Evolutionary conservation across 2,113 vertebrate genomes (phyloP).

Genomic region (Pteropus alecto): DNA sequence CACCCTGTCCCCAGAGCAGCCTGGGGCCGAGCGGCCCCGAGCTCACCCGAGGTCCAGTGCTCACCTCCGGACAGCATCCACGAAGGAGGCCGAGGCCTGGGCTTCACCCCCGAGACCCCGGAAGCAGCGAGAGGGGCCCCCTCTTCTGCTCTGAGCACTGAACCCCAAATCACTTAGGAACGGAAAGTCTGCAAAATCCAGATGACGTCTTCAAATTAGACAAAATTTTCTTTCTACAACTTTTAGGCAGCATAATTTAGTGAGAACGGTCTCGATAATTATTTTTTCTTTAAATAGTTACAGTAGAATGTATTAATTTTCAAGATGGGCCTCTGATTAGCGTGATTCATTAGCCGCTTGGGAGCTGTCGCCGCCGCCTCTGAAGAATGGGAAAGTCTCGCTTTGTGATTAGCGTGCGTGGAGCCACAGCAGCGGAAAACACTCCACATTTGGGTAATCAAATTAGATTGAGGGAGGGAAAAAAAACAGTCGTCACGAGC

Average conservation of each 20-base stretch:
- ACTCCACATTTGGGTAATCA: slow-evolving; percentile 64
- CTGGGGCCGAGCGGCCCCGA: fast-evolving
- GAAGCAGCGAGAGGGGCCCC: fast-evolving
- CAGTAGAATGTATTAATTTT: slow-evolving; percentile 72
- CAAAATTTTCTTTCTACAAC: slow-evolving; percentile 39
- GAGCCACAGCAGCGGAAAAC: not conserved
- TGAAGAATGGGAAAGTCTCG: not conserved
- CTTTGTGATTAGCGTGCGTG: not conserved
- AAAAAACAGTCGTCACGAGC: slow-evolving; percentile 51
- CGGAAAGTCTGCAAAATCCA: not conserved
- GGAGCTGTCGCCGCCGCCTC: not conserved
- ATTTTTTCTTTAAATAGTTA: slow-evolving; percentile 71
- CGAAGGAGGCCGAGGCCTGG: not conserved
- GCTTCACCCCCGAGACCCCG: fast-evolving
- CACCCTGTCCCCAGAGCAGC: fast-evolving
- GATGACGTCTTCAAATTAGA: slow-evolving; percentile 52
- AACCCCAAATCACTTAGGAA: not conserved
- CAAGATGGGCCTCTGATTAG: slow-evolving; percentile 66
- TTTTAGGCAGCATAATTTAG: slow-evolving; percentile 59
- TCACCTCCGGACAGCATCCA: fast-evolving
- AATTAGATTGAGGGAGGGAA: slow-evolving; percentile 49
- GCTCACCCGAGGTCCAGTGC: fast-evolving
- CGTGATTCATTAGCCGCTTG: slow-evolving; percentile 59
- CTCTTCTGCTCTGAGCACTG: fast-evolving
- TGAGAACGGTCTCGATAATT: not conserved